Evolutionary conservation across 1,140 invertebrate genomes (phyloP).

Genomic region (Metaphire vulgaris): DNA sequence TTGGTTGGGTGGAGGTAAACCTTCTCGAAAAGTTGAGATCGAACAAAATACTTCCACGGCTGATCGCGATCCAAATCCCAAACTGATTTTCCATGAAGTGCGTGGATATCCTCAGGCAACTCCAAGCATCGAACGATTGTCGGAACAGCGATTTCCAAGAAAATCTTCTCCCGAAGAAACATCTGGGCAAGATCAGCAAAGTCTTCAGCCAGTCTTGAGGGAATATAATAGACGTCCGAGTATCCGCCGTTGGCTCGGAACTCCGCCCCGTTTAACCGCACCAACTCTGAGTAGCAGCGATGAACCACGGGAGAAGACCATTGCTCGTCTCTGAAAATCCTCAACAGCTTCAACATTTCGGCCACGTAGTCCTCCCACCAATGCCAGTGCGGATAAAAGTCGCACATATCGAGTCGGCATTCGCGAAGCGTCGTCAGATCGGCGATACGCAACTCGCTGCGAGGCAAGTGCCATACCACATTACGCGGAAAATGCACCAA

Average conservation of each 20-base stretch:
- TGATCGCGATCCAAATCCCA: conserved; percentile 17
- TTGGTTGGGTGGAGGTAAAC: conserved; percentile 23
- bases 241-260: conserved; percentile 19
- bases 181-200: conserved; percentile 19
- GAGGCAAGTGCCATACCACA: conserved; percentile 16
- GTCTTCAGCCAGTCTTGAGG: conserved; percentile 1
- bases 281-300: conserved; percentile 10
- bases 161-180: conserved; percentile 19
- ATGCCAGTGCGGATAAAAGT: conserved; percentile 11
- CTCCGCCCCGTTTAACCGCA: background rate
- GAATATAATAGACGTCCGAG: conserved; percentile 27
- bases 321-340: background rate
- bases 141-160: conserved; percentile 28
- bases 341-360: background rate
- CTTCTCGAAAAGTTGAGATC: conserved; percentile 21
- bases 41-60: conserved; percentile 24
- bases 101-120: conserved; percentile 2
- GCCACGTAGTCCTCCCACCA: conserved; percentile 23
- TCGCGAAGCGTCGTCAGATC: conserved; percentile 21
- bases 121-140: conserved; percentile 17
- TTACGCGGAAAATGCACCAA: background rate
- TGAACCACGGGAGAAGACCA: background rate
- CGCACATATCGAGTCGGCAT: conserved; percentile 20
- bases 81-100: conserved; percentile 5
- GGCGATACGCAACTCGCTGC: conserved; percentile 12